Base-by-base conservation (phyloP, 2,888 invertebrate genomes). In the Gastrophysa polygoni region DNA sequence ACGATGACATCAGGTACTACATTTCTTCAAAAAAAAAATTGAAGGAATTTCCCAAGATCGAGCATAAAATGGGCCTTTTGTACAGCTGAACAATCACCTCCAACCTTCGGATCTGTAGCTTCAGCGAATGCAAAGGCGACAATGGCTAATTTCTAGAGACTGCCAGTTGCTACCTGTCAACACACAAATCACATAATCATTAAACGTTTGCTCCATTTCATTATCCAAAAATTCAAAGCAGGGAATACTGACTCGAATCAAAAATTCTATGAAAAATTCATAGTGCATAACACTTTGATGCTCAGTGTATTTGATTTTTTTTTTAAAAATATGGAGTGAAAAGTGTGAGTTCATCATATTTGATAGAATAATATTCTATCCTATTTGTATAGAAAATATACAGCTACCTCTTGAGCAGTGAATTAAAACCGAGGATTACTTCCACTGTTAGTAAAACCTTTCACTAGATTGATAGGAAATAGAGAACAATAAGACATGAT, bases 71-170 rank as follows among this genome's bases (percentile, higher is more conserved):
- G 11, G 17, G 51, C 43, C 28, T 28, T 16, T 17, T 28, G 47
- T 48, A 32, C 48, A 28, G 28, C 47, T 57, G 57, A 20, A 32
- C 17, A 10, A 18, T 38, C n/a, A 56, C 50, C 48, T 51, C 63
- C 50, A 55, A 57, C 64, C 59, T 67, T 60, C 59, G 54, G 55
- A 64, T 75, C 71, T 70, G 72, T 80, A 79, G 80, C 78, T 80
- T 80, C 80, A 78, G 77, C 73, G 73, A 77, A 81, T 80, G 79
- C 79, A 77, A 81, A 81, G 81, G 81, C 81, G 81, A 81, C 80
- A 80, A 80, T 80, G 81, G 81, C 78, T 81, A 81, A 71, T 77
- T 76, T 73, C 76, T 78, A 75, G 66, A 66, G 69, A 74, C 72
- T 73, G 75, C 76, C 75, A 71, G 77, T 79, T 79, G 81, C 80